These are phyloP conservation scores for Brachionus manjavacas DNA, from an alignment of 1,140 invertebrate genomes.

Conservation along the genomic window DNA sequence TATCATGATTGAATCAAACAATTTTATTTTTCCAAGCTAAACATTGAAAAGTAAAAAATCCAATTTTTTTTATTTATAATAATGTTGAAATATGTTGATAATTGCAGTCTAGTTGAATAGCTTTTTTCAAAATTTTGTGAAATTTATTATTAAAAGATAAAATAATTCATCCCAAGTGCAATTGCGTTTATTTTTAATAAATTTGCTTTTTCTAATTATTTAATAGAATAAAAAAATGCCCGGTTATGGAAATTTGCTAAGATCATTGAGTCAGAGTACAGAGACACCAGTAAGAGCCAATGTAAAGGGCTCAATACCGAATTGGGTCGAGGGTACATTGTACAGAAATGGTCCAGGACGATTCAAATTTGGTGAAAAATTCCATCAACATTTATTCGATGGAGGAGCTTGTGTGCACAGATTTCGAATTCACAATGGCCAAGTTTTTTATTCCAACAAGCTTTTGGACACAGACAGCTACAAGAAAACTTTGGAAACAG, in stretches of 20 bases:
- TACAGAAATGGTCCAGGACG: constrained; percentile 78
- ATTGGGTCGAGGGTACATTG: constrained; percentile 72
- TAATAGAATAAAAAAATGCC: constrained; percentile 12
- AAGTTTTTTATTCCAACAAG: constrained; percentile 67
- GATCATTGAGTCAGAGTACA: constrained; percentile 17
- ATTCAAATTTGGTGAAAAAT: constrained; percentile 66
- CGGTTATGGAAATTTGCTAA: neutral
- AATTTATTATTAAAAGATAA: neutral
- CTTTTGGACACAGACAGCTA: constrained; percentile 57
- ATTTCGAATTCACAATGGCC: constrained; percentile 58
- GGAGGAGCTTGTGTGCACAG: constrained; percentile 75
- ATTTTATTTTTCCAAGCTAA: no score
- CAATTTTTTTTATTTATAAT: no score
- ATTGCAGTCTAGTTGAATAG: no score
- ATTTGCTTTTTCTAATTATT: neutral
- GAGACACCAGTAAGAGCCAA: neutral
- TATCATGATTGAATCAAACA: no score
- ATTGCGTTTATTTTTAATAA: neutral
- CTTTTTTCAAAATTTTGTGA: no score
- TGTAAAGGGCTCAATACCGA: constrained; percentile 65
- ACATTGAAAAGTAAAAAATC: no score
- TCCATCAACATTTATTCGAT: constrained; percentile 76
- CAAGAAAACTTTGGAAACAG: neutral
- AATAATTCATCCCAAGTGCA: neutral
- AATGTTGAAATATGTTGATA: no score